Evolutionary conservation across 1,140 invertebrate species (phyloP), one percentile per base, ranked within the genome.

Genomic region (Papilio polytes): DNA sequence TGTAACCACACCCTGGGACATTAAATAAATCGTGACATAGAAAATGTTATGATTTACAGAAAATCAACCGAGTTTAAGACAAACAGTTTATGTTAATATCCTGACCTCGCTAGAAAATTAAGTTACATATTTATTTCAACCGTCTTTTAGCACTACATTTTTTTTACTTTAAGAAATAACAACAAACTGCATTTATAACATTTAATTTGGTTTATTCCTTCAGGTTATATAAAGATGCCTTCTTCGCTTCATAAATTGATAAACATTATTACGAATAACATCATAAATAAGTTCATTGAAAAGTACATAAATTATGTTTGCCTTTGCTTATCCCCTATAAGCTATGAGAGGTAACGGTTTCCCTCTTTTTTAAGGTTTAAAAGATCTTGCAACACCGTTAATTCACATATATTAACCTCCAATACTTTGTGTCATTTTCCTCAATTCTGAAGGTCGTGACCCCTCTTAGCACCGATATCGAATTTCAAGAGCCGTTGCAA

Each of bases 401-500:
- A 70, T 70, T 70, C 63, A 31, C 63, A 31, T 70, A 70, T 70
- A 31, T 70, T 70, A 70, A 70, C 63, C 63, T 70, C 63, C 26
- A 70, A 70, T 70, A 70, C 63, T 70, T 70, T 70, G 63, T 70
- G 63, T 36, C 26, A 70, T 70, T 70, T 70, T 70, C 63, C 63
- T 70, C 63, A 31, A 70, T 70, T 70, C 63, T 70, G 26, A 70
- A 70, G 63, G 63, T 70, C 63, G 63, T 70, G 18, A 70, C 63
- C 63, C 63, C 63, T 70, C 63, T 70, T 70, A 70, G 63, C 63
- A 70, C 26, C 26, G 63, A 70, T 70, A 70, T 70, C 26, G 63
- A 70, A 70, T 31, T 70, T 70, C 63, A 70, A 70, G 13, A 70
- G 26, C 22, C 63, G 63, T 70, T 70, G 63, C 63, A 70, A 70